These are phyloP conservation scores for Whitmania pigra DNA, from an alignment of 1,140 invertebrate species.

Conservation along the genomic window DNA sequence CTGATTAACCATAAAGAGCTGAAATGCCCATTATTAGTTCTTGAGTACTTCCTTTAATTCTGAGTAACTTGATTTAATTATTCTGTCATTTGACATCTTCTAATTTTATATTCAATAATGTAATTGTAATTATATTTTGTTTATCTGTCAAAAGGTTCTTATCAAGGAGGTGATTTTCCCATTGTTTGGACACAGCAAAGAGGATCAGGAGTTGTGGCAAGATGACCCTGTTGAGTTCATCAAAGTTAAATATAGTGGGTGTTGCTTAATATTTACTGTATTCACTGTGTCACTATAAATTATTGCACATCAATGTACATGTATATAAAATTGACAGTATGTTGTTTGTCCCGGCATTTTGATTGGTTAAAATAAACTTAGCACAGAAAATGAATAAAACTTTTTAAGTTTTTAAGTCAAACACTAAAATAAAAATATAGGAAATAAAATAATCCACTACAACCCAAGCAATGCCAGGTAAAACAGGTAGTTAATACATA, in stretches of 20 bases:
- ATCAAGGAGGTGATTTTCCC: conserved; percentile 71
- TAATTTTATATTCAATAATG: background rate
- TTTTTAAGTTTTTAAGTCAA: too few relatives aligned
- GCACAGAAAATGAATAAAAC: too few relatives aligned
- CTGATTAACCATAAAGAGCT: too few relatives aligned
- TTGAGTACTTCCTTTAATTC: too few relatives aligned
- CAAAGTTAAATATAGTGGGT: conserved; percentile 78
- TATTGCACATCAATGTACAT: background rate
- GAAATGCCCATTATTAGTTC: too few relatives aligned
- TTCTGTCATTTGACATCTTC: background rate
- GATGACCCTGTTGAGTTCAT: conserved; percentile 93
- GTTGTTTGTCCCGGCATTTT: too few relatives aligned
- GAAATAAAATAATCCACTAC: too few relatives aligned
- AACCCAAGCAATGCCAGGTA: too few relatives aligned
- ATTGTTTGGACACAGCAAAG: conserved; percentile 80
- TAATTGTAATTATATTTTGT: conserved; percentile 12
- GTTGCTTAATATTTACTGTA: background rate
- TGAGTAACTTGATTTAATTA: background rate
- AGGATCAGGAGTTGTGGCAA: conserved; percentile 89
- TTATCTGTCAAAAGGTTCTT: conserved; percentile 30
- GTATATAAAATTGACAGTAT: too few relatives aligned
- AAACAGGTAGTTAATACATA: background rate
- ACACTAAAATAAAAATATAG: too few relatives aligned
- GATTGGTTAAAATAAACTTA: too few relatives aligned
- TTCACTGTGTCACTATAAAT: too few relatives aligned